Evolutionary conservation across 2,888 invertebrate species (phyloP).

Genomic region (Dendrolimus pini): DNA sequence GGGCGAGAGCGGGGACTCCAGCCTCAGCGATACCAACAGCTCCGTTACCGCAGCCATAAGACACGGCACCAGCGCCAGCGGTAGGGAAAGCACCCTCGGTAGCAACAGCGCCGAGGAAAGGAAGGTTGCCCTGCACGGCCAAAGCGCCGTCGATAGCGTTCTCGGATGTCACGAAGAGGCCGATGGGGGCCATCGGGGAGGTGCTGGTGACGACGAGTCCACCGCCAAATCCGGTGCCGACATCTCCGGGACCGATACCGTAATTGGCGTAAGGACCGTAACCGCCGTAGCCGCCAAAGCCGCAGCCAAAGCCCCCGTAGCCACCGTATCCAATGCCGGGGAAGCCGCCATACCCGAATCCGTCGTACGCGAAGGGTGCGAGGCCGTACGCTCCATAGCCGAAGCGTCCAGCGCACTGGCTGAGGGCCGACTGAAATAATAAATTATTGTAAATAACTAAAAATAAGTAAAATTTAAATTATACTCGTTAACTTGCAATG

Average conservation of each 20-base stretch:
- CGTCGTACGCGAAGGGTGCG: conserved; percentile 11
- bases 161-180: conserved; percentile 32
- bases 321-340: conserved; percentile 13
- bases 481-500: no score
- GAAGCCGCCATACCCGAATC: conserved; percentile 11
- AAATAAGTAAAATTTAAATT: no score
- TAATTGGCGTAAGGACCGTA: conserved; percentile 15
- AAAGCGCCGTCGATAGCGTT: conserved; percentile 28
- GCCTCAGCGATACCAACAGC: conserved; percentile 18
- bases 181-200: conserved; percentile 26
- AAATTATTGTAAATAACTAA: background rate
- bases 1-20: background rate
- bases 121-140: conserved; percentile 26
- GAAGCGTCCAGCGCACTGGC: conserved; percentile 10
- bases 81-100: conserved; percentile 34
- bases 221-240: conserved; percentile 19
- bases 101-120: conserved; percentile 26
- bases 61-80: conserved; percentile 25
- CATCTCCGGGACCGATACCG: conserved; percentile 20
- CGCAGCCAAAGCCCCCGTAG: conserved; percentile 6
- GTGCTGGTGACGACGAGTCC: conserved; percentile 25
- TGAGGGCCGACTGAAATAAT: conserved; percentile 8
- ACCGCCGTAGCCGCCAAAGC: conserved; percentile 16
- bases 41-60: conserved; percentile 31
- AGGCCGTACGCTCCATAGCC: conserved; percentile 7